A percentile compares a stretch with the other conserved stretches of the same genome.
Conservation (phyloP, 2,888 invertebrate genomes). For the Cataglyphis altisquamis region DNA sequence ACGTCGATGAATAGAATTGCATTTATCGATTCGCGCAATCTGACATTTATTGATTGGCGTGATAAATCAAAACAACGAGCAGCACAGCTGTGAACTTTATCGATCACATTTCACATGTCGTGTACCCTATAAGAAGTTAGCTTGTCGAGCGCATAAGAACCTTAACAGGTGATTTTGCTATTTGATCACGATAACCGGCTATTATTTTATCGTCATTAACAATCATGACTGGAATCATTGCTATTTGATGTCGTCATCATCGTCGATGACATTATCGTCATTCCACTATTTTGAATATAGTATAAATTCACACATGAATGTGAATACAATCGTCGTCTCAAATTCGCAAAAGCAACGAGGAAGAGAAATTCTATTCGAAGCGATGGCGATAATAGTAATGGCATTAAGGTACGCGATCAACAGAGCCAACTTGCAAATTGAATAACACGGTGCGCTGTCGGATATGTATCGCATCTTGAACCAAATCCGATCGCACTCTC, state of each 20-base stretch:
- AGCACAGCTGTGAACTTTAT: conserved; percentile 32
- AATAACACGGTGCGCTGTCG: conserved; percentile 79
- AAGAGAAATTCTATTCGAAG: conserved; percentile 65
- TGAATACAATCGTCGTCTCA: conserved; percentile 69
- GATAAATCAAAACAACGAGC: conserved; percentile 36
- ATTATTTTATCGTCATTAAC: conserved; percentile 14
- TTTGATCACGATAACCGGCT: conserved; percentile 26
- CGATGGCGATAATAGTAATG: conserved; percentile 74
- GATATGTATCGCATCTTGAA: conserved; percentile 79
- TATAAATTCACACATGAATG: conserved; percentile 57
- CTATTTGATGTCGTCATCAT: background rate
- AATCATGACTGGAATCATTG: background rate
- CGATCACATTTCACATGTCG: conserved; percentile 46
- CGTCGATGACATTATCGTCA: background rate
- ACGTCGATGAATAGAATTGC: conserved; percentile 1
- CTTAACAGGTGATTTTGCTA: conserved; percentile 25
- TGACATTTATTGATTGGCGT: conserved; percentile 35
- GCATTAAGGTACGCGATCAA: conserved; percentile 83
- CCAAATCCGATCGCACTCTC: conserved; percentile 63
- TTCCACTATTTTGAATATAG: conserved; percentile 35
- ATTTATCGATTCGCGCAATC: background rate
- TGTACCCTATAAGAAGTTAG: conserved; percentile 29
- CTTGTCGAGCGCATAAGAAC: conserved; percentile 18
- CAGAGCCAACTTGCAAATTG: conserved; percentile 82
- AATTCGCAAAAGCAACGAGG: conserved; percentile 47